Base-by-base conservation (phyloP, 2,888 invertebrate genomes). In the Lasioglossum lativentre region DNA sequence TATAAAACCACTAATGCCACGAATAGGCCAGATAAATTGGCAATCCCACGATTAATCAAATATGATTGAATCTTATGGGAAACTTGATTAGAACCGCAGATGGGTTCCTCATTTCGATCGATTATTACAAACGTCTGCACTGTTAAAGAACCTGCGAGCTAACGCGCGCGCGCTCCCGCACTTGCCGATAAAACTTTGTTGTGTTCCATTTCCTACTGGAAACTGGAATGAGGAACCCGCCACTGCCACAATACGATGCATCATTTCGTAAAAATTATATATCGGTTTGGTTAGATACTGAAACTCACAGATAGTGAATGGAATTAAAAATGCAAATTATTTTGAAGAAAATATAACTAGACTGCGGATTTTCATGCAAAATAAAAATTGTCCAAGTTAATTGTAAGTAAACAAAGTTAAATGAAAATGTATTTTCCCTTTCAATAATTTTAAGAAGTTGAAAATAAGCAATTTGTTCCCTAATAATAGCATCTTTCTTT, bases 11-110 rank as follows among this genome's bases (percentile, higher is more conserved):
- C 83, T 87, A 90, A 90, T 87, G 70, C 85, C 86, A 82, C 88
- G 83, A 90, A 90, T 90, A 89, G 82, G 81, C 78, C 75, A 80
- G 88, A 86, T 90, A 90, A 89, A 89, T 90, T 90, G 84, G 81
- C 89, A 89, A 89, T 90, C 78, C 80, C 80, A 34, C 78, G 86
- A 90, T 90, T 90, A 89, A 90, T 90, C 86, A 85, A 89, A 88
- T 89, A 83, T 47, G 83, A 88, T 87, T 86, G 79, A 71, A 89
- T 88, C 89, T 83, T 90, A 86, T 56, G 74, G 78, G 86, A 88
- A 87, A 89, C 75, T 83, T 83, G 80, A 86, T 85, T 86, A 87
- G 75, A 79, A 47, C 76, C 76, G 75, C 85, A 76, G 52, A 72
- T 81, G 45, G 79, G 63, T 34, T 82, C 66, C 59, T 78, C 74